Evolutionary conservation across 2,888 invertebrate species (phyloP), one percentile per base, ranked within the genome.

Genomic region (Fabriciana adippe): DNA sequence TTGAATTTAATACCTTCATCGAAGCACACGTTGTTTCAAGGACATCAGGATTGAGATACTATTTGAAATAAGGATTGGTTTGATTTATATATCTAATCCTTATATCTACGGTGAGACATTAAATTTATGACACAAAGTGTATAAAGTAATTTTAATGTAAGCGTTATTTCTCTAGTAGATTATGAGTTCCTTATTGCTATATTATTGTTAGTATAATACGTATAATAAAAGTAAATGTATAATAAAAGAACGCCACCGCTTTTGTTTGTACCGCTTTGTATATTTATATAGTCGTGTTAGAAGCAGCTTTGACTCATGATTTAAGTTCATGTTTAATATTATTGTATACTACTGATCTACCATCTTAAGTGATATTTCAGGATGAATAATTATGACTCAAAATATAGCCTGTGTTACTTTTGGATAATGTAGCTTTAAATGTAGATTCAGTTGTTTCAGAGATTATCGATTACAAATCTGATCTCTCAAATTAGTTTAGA

Each of bases 291-390:
- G 72, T 84, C 84, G 83, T 85, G 86, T 85, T 80, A 78, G 78
- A 80, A 78, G 80, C 78, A 75, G 78, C 78, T 84, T 81, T 76
- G 79, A 83, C 78, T 81, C 82, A 81, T 82, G 81, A 78, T 76
- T 79, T 75, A 73, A 74, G 77, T 76, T 79, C 77, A 80, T 78
- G 78, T 78, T 79, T 78, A 76, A 74, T 78, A 79, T 74, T 35
- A 66, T 60, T 15, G 51, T 75, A 77, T 73, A 72, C 74, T 69
- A 75, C 69, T 73, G 75, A 77, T 78, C 77, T 77, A 41, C 35
- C 35, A 8, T 41, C 2, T 41, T 41, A 8, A 8, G 35, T 11
- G 11, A 41, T 41, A 41, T 8, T 41, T 41, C 11, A 41, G 35
- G 11, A 8, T 41, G 8, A 41, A 41, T 41, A 35, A 31, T 31